Conservation (phyloP, 2,888 invertebrate species). For the Eremobia ochroleuca region DNA sequence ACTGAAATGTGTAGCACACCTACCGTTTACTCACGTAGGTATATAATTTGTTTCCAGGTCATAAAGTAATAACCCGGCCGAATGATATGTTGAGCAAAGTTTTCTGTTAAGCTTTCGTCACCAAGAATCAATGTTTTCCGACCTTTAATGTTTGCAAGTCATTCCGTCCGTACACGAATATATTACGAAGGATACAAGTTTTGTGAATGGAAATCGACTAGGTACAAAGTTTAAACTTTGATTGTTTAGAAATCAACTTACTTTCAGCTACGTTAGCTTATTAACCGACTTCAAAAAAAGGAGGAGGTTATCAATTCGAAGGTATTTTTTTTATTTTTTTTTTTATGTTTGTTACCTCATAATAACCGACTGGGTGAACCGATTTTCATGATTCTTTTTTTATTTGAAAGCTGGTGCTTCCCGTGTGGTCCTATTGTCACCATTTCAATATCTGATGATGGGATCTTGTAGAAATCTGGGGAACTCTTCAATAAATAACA, state of each 20-base stretch:
- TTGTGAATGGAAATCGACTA: constrained; percentile 26
- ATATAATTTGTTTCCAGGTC: constrained; percentile 40
- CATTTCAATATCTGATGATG: no score
- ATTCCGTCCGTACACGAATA: constrained; percentile 21
- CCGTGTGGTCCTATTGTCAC: no score
- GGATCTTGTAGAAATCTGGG: no score
- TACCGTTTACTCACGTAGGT: constrained; percentile 26
- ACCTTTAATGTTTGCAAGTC: constrained; percentile 40
- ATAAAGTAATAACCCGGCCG: constrained; percentile 46
- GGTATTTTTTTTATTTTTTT: no score
- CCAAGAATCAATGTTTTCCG: constrained; percentile 54
- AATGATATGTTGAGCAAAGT: constrained; percentile 43
- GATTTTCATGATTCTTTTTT: no score
- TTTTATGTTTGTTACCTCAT: no score
- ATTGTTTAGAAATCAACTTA: not conserved
- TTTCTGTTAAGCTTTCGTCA: constrained; percentile 47
- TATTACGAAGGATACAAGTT: constrained; percentile 8
- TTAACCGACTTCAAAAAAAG: no score
- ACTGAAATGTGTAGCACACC: constrained; percentile 9
- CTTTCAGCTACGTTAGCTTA: not conserved
- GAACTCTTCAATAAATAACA: no score
- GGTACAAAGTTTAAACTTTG: not conserved
- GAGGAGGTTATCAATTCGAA: no score
- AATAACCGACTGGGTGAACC: no score
- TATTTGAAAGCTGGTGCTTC: no score